Evolutionary conservation across 1,140 invertebrate species (phyloP).

Genomic region (Homarus americanus): DNA sequence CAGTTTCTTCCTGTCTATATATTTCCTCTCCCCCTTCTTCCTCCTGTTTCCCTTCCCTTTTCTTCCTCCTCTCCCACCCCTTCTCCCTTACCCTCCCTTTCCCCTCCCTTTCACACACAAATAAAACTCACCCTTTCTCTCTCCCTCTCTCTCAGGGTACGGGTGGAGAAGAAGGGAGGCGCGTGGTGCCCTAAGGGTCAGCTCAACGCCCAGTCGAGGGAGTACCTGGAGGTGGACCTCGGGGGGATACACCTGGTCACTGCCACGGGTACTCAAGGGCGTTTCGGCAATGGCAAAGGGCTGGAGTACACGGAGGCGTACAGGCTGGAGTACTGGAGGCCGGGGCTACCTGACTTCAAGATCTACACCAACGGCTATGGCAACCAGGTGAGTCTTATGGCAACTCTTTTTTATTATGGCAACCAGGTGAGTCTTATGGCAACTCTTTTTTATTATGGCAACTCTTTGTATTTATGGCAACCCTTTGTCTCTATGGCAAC

Average conservation of each 20-base stretch:
- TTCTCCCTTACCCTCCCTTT: not conserved
- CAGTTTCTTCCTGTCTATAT: not conserved
- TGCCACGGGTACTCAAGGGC: constrained; percentile 92
- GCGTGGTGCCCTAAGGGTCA: constrained; percentile 95
- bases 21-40: not conserved
- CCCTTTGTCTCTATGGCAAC: too few species aligned
- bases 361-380: constrained; percentile 88
- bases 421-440: too few species aligned
- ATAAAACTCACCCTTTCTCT: not conserved
- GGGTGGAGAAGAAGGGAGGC: constrained; percentile 91
- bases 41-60: not conserved
- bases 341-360: constrained; percentile 78
- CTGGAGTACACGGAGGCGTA: constrained; percentile 92
- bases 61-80: not conserved
- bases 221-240: constrained; percentile 93
- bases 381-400: constrained; percentile 83
- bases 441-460: too few species aligned
- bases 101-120: not conserved
- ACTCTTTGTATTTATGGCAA: too few species aligned
- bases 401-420: too few species aligned
- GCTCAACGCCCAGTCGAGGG: constrained; percentile 78
- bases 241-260: constrained; percentile 88
- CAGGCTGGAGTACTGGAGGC: constrained; percentile 90
- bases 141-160: constrained; percentile 82
- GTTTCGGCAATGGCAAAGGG: constrained; percentile 96